phyloP scores from a whole-genome alignment of 2,797 vertebrate species.

The Coccyzus lansbergi region DNA sequence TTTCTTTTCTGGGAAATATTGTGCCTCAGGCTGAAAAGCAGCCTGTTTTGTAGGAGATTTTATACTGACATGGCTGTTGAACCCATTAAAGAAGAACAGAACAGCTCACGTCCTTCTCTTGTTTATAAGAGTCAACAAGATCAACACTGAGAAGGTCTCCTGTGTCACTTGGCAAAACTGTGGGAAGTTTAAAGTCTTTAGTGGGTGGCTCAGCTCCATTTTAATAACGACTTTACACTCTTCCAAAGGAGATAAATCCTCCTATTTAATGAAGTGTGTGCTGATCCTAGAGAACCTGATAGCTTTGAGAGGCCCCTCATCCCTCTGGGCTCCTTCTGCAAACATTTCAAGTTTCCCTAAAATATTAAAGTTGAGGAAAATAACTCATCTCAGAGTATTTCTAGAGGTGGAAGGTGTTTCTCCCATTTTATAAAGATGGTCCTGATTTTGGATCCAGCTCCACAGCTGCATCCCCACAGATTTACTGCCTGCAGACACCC shows the following conservation, averaged over 20 bases:
- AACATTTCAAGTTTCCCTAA: neutral
- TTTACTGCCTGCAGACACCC: neutral
- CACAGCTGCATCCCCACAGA: neutral
- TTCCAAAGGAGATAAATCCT: neutral
- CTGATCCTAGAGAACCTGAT: rapidly evolving
- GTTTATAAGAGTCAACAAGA: neutral
- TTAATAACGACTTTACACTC: neutral
- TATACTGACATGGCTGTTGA: neutral
- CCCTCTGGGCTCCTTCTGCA: neutral
- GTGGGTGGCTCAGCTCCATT: neutral
- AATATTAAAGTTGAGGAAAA: neutral
- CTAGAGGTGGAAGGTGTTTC: neutral
- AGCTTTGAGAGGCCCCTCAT: neutral
- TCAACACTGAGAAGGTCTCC: neutral
- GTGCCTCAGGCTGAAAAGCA: neutral
- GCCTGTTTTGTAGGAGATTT: neutral
- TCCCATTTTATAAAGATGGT: neutral
- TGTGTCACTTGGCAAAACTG: neutral
- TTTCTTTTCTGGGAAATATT: neutral
- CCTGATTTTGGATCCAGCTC: neutral
- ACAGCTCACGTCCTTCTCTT: neutral
- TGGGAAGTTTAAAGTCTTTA: neutral
- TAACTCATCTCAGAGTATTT: neutral
- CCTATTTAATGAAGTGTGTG: neutral
- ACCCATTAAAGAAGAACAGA: neutral